phyloP scores from a whole-genome alignment of 2,888 invertebrate species.

The Autographa gamma region DNA sequence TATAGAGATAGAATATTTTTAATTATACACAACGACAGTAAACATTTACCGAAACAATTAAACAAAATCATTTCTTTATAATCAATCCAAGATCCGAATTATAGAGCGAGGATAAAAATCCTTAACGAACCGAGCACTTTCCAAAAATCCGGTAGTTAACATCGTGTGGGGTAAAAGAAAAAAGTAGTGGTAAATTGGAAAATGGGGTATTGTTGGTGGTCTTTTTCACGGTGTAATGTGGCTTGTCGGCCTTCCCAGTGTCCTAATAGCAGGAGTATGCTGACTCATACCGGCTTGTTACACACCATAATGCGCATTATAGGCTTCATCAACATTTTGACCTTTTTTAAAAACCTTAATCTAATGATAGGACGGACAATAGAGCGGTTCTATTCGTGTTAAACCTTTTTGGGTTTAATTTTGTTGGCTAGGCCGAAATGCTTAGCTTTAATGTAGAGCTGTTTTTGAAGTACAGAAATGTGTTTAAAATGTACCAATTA shows the following conservation, averaged over 20 bases:
- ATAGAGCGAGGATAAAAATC: not conserved
- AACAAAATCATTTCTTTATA: not conserved
- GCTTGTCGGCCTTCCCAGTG: constrained; percentile 80
- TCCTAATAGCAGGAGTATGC: constrained; percentile 82
- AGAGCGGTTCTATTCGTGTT: constrained; percentile 44
- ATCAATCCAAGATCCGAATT: not conserved
- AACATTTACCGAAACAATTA: no score
- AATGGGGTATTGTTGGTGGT: constrained; percentile 80
- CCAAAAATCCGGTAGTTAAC: constrained; percentile 40
- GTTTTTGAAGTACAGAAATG: no score
- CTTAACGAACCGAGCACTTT: not conserved
- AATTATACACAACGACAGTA: not conserved
- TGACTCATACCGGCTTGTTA: constrained; percentile 80
- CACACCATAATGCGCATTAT: constrained; percentile 60
- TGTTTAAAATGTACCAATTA: no score
- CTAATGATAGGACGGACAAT: constrained; percentile 60
- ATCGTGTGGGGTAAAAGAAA: constrained; percentile 79
- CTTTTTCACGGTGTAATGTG: constrained; percentile 84
- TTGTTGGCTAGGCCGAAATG: constrained; percentile 26
- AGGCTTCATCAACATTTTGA: constrained; percentile 60
- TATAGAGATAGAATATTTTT: not conserved
- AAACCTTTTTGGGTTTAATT: constrained; percentile 51
- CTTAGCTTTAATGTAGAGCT: not conserved
- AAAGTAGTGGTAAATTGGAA: constrained; percentile 72
- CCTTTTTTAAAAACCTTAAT: constrained; percentile 56